Percentiles rank a stretch among this genome's conserved stretches.
These are phyloP conservation scores for Dioctria rufipes DNA, from an alignment of 2,888 invertebrate species.

Conservation along the genomic window DNA sequence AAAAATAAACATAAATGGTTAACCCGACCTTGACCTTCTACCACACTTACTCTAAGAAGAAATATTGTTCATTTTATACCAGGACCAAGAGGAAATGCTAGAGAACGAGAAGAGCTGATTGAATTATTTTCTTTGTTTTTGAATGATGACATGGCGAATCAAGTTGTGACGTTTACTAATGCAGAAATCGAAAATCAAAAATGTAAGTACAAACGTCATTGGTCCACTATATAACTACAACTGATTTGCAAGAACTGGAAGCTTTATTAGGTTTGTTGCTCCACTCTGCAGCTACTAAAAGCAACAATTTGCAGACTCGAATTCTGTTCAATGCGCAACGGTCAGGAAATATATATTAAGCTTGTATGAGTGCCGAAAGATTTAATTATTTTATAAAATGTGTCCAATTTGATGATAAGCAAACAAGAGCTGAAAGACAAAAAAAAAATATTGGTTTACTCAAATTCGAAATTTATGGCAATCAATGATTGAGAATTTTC, in stretches of 20 bases:
- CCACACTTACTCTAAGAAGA: not conserved
- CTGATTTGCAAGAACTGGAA: not conserved
- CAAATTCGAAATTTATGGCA: too few species aligned
- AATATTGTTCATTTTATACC: not conserved
- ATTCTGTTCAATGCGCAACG: too few species aligned
- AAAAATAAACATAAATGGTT: constrained; percentile 7
- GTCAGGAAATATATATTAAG: not conserved
- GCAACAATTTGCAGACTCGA: too few species aligned
- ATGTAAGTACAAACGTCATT: not conserved
- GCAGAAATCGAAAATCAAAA: not conserved
- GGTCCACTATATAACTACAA: rapidly evolving
- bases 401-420: not conserved
- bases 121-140: not conserved
- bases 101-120: not conserved
- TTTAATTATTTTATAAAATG: not conserved
- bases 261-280: not conserved
- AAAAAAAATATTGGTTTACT: too few species aligned
- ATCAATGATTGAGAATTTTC: too few species aligned
- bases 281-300: not conserved
- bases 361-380: not conserved
- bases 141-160: not conserved
- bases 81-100: not conserved
- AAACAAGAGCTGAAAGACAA: too few species aligned
- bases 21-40: not conserved
- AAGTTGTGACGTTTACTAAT: not conserved